Evolutionary conservation across 2,888 invertebrate genomes (phyloP), one percentile per base, ranked within the genome.

Genomic region (Xylota sylvarum): DNA sequence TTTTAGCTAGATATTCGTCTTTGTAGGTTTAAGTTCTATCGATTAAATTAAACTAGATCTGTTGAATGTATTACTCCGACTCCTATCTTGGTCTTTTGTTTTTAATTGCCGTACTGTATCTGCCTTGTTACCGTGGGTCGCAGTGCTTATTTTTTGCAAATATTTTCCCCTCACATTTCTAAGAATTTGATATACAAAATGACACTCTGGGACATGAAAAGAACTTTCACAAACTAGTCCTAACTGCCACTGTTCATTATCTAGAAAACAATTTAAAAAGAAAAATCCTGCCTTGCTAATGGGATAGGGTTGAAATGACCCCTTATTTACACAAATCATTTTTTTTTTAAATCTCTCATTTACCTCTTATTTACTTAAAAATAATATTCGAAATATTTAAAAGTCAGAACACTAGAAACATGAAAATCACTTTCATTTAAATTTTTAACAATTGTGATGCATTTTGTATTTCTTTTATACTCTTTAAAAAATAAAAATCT

Each of bases 381-480:
- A 56, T 17, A 40, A 60, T 40, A 32, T 2, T 48, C 19, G 4
- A 55, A 35, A 56, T 62, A 30, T 27, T 10, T 62, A 52, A 50
- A 40, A 58, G 35, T 58, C 62, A 78, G 58, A 17, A 48, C 62
- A 76, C 52, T 30, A 46, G 17, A 46, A 32, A 64, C 35, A 50
- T 19, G 9, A 56, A 60, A 69, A 37, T 43, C 9, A 32, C 52
- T 46, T 56, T 79, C 2, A 55, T 69, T 84, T 74, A 37, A 52
- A 69, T 55, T 70, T 76, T 58, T 14, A 70, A 64, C 60, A 70
- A 76, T 65, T 85, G 85, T 77, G 76, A 85, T 85, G 80, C 56
- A 77, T 76, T 69, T 73, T 74, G 9, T 65, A 72, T 70, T 80
- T 76, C 48, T 76, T 77, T 65, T 79, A 79, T 60, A 77, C 77